These are phyloP conservation scores for Kuschelorhynchus macadamiae DNA, from an alignment of 2,888 invertebrate species.

Conservation along the genomic window DNA sequence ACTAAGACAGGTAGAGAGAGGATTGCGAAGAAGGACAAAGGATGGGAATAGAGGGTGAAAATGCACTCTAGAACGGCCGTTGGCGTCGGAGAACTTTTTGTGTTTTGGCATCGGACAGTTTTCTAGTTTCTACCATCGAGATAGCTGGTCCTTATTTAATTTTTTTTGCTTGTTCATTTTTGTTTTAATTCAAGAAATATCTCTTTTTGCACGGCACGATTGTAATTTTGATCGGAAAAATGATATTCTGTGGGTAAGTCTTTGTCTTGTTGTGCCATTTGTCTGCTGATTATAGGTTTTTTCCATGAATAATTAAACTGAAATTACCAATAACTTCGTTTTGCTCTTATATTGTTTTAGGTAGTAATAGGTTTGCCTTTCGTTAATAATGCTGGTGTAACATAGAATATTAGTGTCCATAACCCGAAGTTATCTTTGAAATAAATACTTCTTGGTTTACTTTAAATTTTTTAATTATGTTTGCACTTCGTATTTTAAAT, in stretches of 20 bases:
- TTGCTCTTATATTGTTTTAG: no score
- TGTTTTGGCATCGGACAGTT: conserved; percentile 33
- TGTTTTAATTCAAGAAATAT: not conserved
- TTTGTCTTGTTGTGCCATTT: not conserved
- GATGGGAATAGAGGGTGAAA: conserved; percentile 31
- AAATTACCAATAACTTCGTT: no score
- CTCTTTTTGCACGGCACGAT: not conserved
- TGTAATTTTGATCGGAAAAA: conserved; percentile 1
- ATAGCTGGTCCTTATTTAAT: conserved; percentile 6
- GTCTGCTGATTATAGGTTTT: no score
- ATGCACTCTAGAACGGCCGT: conserved; percentile 42
- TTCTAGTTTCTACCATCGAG: conserved; percentile 32
- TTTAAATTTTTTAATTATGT: no score
- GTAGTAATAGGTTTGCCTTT: no score
- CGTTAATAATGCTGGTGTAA: no score
- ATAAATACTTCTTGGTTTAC: no score
- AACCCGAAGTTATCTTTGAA: no score
- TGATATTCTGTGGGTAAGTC: conserved; percentile 13
- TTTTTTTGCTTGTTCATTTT: not conserved
- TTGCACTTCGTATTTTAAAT: no score
- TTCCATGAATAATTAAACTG: no score
- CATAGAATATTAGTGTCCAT: no score
- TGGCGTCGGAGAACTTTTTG: conserved; percentile 41
- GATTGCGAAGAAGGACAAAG: not conserved
- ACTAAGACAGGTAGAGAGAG: not conserved